Conservation (phyloP, 2,888 invertebrate genomes). For the Philopedon plagiatum region DNA sequence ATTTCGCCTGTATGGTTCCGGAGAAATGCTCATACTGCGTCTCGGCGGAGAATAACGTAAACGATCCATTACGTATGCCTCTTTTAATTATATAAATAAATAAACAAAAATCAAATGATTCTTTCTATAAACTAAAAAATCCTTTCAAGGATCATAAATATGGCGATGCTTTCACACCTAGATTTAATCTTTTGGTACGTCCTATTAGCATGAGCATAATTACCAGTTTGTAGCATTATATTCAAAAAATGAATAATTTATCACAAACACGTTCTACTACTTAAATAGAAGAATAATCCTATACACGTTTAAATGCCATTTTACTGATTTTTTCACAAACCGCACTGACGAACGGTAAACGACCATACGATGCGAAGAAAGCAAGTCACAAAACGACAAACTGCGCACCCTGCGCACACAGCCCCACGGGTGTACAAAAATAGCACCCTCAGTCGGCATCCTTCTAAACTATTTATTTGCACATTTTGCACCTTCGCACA, state of each 20-base stretch:
- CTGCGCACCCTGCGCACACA: no score
- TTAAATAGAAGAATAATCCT: background rate
- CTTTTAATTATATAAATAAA: background rate
- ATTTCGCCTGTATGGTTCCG: slow-evolving; percentile 60
- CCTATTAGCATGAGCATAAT: background rate
- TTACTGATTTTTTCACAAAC: background rate
- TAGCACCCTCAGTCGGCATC: no score
- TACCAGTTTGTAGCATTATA: background rate
- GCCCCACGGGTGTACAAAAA: no score
- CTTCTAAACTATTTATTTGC: no score
- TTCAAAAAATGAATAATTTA: background rate
- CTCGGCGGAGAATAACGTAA: slow-evolving; percentile 59
- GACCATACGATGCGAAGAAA: no score
- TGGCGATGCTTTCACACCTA: slow-evolving; percentile 15
- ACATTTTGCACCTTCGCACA: no score
- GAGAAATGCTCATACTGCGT: slow-evolving; percentile 64
- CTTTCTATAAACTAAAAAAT: background rate
- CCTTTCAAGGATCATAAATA: background rate
- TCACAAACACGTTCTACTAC: background rate
- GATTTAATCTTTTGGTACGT: background rate
- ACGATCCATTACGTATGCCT: slow-evolving; percentile 24
- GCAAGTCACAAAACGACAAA: no score
- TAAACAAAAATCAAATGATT: background rate
- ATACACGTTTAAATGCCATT: background rate
- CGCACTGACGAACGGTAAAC: no score